These are phyloP conservation scores for Brachionus paranguensis DNA, from an alignment of 1,140 invertebrate genomes.

Conservation along the genomic window DNA sequence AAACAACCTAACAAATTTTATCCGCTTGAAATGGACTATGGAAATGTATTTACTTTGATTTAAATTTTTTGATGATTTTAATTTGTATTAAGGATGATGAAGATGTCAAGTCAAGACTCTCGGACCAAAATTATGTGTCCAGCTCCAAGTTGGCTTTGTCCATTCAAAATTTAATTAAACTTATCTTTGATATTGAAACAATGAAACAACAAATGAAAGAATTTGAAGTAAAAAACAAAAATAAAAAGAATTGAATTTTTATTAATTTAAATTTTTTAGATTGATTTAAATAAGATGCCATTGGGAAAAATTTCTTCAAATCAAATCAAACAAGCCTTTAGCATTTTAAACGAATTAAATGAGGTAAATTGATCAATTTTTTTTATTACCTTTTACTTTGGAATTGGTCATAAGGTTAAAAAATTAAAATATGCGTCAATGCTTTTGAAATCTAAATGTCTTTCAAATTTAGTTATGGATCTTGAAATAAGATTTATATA, in stretches of 20 bases:
- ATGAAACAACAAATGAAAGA: conserved; percentile 90
- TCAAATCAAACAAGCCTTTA: conserved; percentile 79
- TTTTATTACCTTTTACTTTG: too few species aligned
- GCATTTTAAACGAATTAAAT: conserved; percentile 71
- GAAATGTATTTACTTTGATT: conserved; percentile 43
- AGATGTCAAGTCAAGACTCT: conserved; percentile 30
- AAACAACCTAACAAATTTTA: conserved; percentile 77
- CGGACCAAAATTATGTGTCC: conserved; percentile 53
- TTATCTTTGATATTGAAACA: conserved; percentile 81
- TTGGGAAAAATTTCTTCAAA: conserved; percentile 86
- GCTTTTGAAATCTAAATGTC: too few species aligned
- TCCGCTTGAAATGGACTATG: conserved; percentile 84
- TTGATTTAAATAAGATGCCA: conserved; percentile 90
- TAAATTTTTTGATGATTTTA: background rate
- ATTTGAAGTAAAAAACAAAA: conserved; percentile 66
- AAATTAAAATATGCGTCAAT: too few species aligned
- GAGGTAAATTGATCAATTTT: conserved; percentile 56
- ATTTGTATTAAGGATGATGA: background rate
- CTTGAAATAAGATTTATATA: too few species aligned
- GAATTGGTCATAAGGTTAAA: too few species aligned
- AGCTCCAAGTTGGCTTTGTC: conserved; percentile 66
- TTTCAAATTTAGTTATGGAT: too few species aligned
- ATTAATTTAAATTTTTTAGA: background rate
- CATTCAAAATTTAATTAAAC: conserved; percentile 73
- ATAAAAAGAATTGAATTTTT: background rate